phyloP scores from a whole-genome alignment of 2,113 vertebrate genomes.

The Odontophorus gujanensis region DNA sequence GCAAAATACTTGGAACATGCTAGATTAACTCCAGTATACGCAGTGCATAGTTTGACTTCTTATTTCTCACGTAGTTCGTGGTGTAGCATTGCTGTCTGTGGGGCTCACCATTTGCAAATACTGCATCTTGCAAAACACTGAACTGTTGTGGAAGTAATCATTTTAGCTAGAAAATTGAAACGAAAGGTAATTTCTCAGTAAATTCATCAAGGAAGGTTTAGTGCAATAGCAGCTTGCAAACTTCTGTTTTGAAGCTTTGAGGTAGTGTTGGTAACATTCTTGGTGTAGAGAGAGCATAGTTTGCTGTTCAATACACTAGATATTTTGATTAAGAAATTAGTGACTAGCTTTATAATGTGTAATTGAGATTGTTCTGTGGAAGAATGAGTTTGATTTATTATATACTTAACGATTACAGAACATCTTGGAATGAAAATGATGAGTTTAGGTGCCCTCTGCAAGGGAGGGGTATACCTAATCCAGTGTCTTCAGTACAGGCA shows the following conservation, averaged over 20 bases:
- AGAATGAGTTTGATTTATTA: not conserved
- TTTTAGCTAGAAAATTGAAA: not conserved
- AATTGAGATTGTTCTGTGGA: not conserved
- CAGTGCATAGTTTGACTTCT: not conserved
- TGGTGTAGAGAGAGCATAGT: not conserved
- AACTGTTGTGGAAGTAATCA: not conserved
- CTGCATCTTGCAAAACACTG: not conserved
- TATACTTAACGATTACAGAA: not conserved
- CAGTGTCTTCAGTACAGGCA: not conserved
- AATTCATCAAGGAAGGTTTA: not conserved
- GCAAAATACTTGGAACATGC: not conserved
- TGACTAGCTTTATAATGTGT: not conserved
- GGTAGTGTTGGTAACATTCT: not conserved
- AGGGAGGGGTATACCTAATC: not conserved
- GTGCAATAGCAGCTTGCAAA: not conserved
- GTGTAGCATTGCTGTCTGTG: not conserved
- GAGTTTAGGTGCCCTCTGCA: not conserved
- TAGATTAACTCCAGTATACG: not conserved
- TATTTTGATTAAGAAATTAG: not conserved
- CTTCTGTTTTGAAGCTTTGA: not conserved
- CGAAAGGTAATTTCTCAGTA: not conserved
- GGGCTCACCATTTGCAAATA: not conserved
- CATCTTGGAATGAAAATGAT: not conserved
- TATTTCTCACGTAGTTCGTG: not conserved
- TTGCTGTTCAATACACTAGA: not conserved